phyloP scores from a whole-genome alignment of 2,113 vertebrate species.

The Gymnogyps californianus region DNA sequence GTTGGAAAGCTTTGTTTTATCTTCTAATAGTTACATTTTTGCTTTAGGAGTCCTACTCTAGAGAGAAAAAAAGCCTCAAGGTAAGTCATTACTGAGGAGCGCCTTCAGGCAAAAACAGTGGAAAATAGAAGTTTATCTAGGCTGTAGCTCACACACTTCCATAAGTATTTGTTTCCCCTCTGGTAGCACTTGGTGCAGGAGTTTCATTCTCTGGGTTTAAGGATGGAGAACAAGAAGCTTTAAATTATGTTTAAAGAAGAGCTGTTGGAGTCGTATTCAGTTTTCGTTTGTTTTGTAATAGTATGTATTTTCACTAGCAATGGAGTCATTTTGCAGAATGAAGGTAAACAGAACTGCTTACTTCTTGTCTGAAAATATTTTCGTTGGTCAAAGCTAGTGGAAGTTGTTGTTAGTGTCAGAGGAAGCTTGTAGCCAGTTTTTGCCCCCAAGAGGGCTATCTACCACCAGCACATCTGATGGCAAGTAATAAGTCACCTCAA shows the following conservation, averaged over 20 bases:
- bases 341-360: not conserved
- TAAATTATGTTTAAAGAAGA: not conserved
- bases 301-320: not conserved
- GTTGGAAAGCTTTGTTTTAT: conserved; percentile 32
- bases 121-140: not conserved
- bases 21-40: conserved; percentile 30
- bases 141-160: not conserved
- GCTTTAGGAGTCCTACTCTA: not conserved
- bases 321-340: not conserved
- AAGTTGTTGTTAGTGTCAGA: not conserved
- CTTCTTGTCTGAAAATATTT: not conserved
- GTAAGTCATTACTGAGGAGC: not conserved
- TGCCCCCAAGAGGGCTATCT: not conserved
- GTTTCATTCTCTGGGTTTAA: not conserved
- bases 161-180: not conserved
- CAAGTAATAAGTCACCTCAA: not conserved
- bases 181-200: not conserved
- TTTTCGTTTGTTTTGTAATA: not conserved
- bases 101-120: conserved; percentile 14
- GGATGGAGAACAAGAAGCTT: not conserved
- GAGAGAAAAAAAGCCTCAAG: not conserved
- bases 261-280: not conserved
- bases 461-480: not conserved
- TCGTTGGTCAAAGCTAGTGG: not conserved
- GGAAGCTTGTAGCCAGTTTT: not conserved